Evolutionary conservation across 2,888 invertebrate species (phyloP).

Genomic region (Chalcis sispes): DNA sequence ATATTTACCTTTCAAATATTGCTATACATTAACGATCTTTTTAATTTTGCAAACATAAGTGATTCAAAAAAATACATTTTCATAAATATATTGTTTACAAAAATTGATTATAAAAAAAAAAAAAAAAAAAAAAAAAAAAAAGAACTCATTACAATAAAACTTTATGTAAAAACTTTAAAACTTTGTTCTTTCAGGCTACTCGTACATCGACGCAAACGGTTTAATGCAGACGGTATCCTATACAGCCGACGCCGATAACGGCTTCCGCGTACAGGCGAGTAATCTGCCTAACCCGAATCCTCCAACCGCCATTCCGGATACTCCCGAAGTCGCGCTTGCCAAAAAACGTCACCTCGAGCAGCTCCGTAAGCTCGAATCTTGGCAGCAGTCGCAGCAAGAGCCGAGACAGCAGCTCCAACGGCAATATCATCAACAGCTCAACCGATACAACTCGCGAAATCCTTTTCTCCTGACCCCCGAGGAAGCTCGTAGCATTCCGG

Average conservation of each 20-base stretch:
- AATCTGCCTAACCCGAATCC: conserved; percentile 74
- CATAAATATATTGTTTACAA: too few species aligned
- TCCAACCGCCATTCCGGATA: conserved; percentile 68
- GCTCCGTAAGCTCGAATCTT: conserved; percentile 54
- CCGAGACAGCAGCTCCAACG: conserved; percentile 7
- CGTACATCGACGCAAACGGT: conserved; percentile 83
- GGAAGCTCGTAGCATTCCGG: conserved; percentile 65
- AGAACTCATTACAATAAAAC: too few species aligned
- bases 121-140: too few species aligned
- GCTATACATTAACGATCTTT: too few species aligned
- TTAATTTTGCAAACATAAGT: too few species aligned
- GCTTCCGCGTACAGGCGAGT: conserved; percentile 82
- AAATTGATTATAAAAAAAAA: too few species aligned
- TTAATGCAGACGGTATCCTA: conserved; percentile 81
- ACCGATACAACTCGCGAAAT: conserved; percentile 54
- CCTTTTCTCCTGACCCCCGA: conserved; percentile 64
- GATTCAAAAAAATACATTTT: too few species aligned
- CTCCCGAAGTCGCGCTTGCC: conserved; percentile 76
- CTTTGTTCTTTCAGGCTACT: conserved; percentile 77
- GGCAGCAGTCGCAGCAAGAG: conserved; percentile 28
- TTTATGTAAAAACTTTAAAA: not conserved
- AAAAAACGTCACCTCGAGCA: conserved; percentile 74
- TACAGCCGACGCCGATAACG: conserved; percentile 80
- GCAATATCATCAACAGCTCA: not conserved
- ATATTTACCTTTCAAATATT: too few species aligned